Conservation (phyloP, 2,797 vertebrate genomes). For the Eospalax fontanierii region DNA sequence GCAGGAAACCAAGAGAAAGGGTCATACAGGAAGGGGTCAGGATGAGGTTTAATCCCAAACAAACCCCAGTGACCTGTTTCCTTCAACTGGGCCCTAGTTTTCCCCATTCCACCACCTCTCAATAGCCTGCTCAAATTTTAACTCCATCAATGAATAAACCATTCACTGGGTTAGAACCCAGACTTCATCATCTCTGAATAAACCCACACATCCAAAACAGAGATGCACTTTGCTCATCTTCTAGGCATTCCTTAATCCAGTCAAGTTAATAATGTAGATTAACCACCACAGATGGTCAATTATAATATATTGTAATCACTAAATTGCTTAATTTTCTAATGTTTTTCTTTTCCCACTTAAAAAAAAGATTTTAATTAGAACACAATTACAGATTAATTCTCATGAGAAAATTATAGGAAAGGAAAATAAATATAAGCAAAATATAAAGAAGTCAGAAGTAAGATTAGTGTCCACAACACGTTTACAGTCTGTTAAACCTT, state of each 20-base stretch:
- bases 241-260: neutral
- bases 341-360: slow-evolving; percentile 2
- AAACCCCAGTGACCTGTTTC: neutral
- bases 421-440: slow-evolving; percentile 26
- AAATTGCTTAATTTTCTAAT: no score
- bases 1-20: neutral
- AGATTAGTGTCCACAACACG: neutral
- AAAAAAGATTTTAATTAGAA: neutral
- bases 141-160: neutral
- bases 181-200: neutral
- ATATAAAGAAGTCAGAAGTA: neutral
- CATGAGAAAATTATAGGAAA: slow-evolving; percentile 6
- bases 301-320: neutral
- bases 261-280: neutral
- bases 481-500: neutral
- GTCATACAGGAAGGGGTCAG: neutral
- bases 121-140: neutral
- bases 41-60: neutral
- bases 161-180: neutral
- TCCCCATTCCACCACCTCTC: no score
- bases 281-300: neutral
- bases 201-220: no score
- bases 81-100: neutral
- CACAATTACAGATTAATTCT: neutral
- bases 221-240: no score